Base-by-base conservation (phyloP, 2,888 invertebrate genomes). In the Liodrosophila aerea region DNA sequence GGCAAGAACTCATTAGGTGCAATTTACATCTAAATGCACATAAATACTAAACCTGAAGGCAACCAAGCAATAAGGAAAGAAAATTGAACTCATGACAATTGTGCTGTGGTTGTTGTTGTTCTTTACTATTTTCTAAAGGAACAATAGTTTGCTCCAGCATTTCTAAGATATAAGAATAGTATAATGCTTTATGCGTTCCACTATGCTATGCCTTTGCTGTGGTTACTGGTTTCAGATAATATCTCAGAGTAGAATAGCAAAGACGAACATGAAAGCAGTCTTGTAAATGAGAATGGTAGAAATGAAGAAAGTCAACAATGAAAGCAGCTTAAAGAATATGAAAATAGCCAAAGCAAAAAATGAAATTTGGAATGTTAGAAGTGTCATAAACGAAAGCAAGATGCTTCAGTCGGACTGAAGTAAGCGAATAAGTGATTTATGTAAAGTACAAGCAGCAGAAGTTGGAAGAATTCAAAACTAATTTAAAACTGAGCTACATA, bases 271-370 rank as follows among this genome's bases (percentile, higher is more conserved):
- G 22, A 22, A 22, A 22, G 5, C 2, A 22, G 22, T 22, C 2
- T 22, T 22, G 22, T 22, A 22, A 22, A 22, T 22, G 22, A 22
- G 22, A 22, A 22, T 4, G 22, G 3, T 5, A 22, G 22, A 2
- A 22, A 22, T 22, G 22, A 22, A 22, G 22, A 5, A 22, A 22
- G 22, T 5, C 22, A 22, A 22, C n/a, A 22, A 22, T 22, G 22
- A 46, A 46, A 39, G 18, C 13, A 27, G 22, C 37, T 29, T 8
- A 11, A 46, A 39, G 47, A 37, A n/a, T n/a, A n/a, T 45, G 37
- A n/a, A 34, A 2, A 22, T 34, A 8, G 33, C 11, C 41, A 13
- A 44, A 44, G 11, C 27, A 36, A 18, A 40, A 2, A 2, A 9
- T 12, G 8, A 30, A 13, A 9, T 7, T 27, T 7, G 18, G 27